A percentile compares a stretch with the other conserved stretches of the same genome.
Conservation (phyloP, 35 echinoderm and acorn worm species). For the Ptychodera flava region DNA sequence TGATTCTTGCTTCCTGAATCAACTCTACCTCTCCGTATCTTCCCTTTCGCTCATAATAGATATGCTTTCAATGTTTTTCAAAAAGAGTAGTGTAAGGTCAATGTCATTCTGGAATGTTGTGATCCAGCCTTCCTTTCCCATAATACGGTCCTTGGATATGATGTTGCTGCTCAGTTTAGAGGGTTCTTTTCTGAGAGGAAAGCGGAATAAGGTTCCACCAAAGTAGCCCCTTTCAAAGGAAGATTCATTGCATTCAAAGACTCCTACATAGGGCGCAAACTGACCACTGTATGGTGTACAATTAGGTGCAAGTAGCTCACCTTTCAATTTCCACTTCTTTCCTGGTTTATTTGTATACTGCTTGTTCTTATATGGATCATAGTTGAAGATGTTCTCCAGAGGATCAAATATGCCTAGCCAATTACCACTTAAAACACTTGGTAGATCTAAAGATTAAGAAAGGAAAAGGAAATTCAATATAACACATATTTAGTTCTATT, state of each 20-base stretch:
- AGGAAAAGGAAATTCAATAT: too few relatives aligned
- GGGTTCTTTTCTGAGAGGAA: slow-evolving; percentile 49
- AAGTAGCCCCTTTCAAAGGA: background rate
- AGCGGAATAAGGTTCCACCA: slow-evolving; percentile 64
- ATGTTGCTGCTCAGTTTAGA: slow-evolving; percentile 21
- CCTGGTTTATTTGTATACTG: background rate
- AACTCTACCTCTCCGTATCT: too few relatives aligned
- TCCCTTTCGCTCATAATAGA: too few relatives aligned
- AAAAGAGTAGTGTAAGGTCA: too few relatives aligned
- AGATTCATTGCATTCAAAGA: slow-evolving; percentile 37
- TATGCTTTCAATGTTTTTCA: too few relatives aligned
- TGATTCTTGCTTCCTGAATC: too few relatives aligned
- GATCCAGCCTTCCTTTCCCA: too few relatives aligned
- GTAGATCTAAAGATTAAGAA: slow-evolving; percentile 66
- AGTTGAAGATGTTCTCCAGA: slow-evolving; percentile 46
- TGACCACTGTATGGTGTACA: too few relatives aligned
- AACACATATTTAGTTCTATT: too few relatives aligned
- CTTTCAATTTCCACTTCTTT: slow-evolving; percentile 5
- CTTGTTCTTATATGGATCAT: too few relatives aligned
- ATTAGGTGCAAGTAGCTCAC: slow-evolving; percentile 10
- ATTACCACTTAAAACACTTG: slow-evolving; percentile 52
- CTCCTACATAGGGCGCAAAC: slow-evolving; percentile 39
- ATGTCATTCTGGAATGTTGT: too few relatives aligned
- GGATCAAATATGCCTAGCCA: slow-evolving; percentile 53
- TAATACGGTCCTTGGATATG: slow-evolving; percentile 25